These are phyloP conservation scores for Danaus melanippus DNA, from an alignment of 1,140 invertebrate species.

Conservation along the genomic window DNA sequence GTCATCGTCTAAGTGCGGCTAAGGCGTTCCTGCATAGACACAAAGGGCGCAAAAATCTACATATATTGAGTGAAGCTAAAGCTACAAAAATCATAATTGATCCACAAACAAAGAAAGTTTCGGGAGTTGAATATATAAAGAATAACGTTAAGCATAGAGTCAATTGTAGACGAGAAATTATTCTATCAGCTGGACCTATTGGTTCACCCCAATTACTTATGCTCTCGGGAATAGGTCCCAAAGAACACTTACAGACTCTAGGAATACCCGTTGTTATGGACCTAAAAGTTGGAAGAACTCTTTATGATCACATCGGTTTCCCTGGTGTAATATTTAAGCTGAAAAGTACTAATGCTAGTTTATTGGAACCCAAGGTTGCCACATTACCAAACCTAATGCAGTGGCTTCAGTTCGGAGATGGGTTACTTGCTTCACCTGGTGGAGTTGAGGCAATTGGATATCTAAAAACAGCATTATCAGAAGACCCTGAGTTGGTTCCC, in stretches of 20 bases:
- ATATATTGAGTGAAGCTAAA: constrained; percentile 73
- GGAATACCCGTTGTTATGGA: constrained; percentile 78
- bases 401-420: constrained; percentile 70
- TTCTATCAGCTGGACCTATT: constrained; percentile 81
- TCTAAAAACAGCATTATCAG: constrained; percentile 69
- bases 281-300: constrained; percentile 78
- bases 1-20: constrained; percentile 72
- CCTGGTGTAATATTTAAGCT: constrained; percentile 76
- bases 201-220: constrained; percentile 87
- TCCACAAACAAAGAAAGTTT: constrained; percentile 74
- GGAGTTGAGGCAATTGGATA: constrained; percentile 73
- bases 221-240: constrained; percentile 86
- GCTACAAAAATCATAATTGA: constrained; percentile 78
- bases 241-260: constrained; percentile 76
- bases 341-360: constrained; percentile 65
- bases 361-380: constrained; percentile 67
- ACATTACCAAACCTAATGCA: constrained; percentile 68
- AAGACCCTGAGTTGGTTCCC: constrained; percentile 62
- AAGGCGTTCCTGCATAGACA: constrained; percentile 74
- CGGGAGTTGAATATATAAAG: constrained; percentile 77
- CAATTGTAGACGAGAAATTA: constrained; percentile 77
- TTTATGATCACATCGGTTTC: constrained; percentile 83
- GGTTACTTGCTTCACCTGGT: constrained; percentile 67
- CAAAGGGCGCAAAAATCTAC: constrained; percentile 77
- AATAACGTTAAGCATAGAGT: constrained; percentile 61